Conservation (phyloP, 2,888 invertebrate genomes). For the Microdon myrmicae region DNA sequence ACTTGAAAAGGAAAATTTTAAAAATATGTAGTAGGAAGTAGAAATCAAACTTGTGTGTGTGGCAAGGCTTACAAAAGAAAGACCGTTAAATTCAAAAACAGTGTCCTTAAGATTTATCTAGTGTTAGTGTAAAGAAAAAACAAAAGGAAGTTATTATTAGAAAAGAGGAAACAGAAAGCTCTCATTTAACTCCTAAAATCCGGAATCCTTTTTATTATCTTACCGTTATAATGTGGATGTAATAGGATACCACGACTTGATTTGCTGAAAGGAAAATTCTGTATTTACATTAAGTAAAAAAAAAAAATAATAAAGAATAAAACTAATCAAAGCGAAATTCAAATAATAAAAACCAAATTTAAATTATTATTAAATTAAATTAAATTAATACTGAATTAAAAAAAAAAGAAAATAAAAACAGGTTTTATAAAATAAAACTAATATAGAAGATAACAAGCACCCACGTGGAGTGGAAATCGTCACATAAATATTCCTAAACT, state of each 20-base stretch:
- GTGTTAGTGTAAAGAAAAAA: too few species aligned
- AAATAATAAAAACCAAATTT: slow-evolving; percentile 10
- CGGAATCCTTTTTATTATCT: slow-evolving; percentile 60
- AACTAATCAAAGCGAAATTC: slow-evolving; percentile 1
- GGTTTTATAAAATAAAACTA: slow-evolving; percentile 1
- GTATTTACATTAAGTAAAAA: slow-evolving; percentile 38
- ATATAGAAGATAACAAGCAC: background rate
- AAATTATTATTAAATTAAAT: background rate
- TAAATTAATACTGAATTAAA: slow-evolving; percentile 5
- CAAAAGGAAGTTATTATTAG: too few species aligned
- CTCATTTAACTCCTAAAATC: slow-evolving; percentile 49
- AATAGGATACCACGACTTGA: slow-evolving; percentile 69
- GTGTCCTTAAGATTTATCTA: too few species aligned
- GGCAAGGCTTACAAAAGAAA: too few species aligned
- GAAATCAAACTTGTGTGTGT: too few species aligned
- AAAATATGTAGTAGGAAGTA: too few species aligned
- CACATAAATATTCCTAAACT: too few species aligned
- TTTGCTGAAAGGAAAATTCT: slow-evolving; percentile 62
- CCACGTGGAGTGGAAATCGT: too few species aligned
- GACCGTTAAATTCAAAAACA: too few species aligned
- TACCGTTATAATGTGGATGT: slow-evolving; percentile 73
- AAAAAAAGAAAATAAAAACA: slow-evolving; percentile 10
- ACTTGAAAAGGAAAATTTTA: too few species aligned
- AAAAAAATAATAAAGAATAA: slow-evolving; percentile 9
- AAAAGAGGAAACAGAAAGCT: slow-evolving; percentile 15